Evolutionary conservation across 1,140 invertebrate genomes (phyloP).

Genomic region (Cylas formicarius): DNA sequence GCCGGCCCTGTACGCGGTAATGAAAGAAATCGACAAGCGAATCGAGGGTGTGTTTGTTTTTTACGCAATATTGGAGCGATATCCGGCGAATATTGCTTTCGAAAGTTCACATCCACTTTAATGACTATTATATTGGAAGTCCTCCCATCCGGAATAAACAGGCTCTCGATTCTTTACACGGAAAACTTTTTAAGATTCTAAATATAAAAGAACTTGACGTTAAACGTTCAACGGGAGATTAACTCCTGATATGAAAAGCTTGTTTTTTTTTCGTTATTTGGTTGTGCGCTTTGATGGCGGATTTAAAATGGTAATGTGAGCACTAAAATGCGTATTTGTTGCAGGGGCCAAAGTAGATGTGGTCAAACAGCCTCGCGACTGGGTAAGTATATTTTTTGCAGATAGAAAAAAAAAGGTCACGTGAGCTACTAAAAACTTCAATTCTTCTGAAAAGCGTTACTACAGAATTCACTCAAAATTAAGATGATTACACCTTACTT

Average conservation of each 20-base stretch:
- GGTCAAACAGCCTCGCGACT: conserved; percentile 41
- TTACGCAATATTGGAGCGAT: conserved; percentile 22
- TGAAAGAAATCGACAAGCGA: conserved; percentile 2
- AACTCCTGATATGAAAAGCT: background rate
- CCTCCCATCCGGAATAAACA: conserved; percentile 19
- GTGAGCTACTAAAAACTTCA: too few relatives aligned
- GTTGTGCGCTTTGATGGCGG: too few relatives aligned
- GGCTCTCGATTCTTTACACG: conserved; percentile 23
- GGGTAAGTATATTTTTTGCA: conserved; percentile 30
- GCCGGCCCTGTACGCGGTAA: too few relatives aligned
- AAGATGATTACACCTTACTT: too few relatives aligned
- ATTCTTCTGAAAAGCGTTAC: background rate
- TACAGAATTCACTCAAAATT: too few relatives aligned
- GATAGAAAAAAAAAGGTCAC: background rate
- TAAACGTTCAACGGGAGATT: background rate
- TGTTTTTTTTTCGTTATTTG: conserved; percentile 14
- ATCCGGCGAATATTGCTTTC: conserved; percentile 24
- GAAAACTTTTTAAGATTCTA: conserved; percentile 15
- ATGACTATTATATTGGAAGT: conserved; percentile 24
- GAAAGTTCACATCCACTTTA: conserved; percentile 29
- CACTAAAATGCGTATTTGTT: too few relatives aligned
- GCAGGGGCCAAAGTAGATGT: conserved; percentile 38
- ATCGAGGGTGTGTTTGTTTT: conserved; percentile 18
- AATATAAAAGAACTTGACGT: conserved; percentile 5
- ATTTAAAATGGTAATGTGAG: too few relatives aligned